Conservation (phyloP, 2,888 invertebrate species). For the Parascotia fuliginaria region DNA sequence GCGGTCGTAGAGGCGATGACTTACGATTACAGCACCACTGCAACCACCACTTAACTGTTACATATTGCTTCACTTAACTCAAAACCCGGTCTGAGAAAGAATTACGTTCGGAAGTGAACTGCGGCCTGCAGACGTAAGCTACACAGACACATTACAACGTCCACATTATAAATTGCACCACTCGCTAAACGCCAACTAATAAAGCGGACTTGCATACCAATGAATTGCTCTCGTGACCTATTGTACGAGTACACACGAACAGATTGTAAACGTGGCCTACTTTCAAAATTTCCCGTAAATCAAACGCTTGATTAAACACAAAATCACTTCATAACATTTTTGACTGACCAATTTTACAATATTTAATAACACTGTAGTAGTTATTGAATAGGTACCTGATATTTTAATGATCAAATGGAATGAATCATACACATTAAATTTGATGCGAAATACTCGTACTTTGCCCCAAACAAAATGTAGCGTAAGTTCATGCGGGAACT, state of each 20-base stretch:
- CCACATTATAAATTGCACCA: conserved; percentile 48
- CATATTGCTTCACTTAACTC: conserved; percentile 76
- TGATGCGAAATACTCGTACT: conserved; percentile 38
- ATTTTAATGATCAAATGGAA: conserved; percentile 30
- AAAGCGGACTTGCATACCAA: conserved; percentile 31
- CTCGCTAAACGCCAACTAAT: conserved; percentile 40
- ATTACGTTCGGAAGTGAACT: conserved; percentile 61
- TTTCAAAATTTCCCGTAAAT: neutral
- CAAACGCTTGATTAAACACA: neutral
- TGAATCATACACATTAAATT: conserved; percentile 31
- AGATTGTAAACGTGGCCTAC: conserved; percentile 19
- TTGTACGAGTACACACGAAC: conserved; percentile 18
- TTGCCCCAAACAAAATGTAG: conserved; percentile 49
- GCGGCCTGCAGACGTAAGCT: conserved; percentile 48
- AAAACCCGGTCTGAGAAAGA: conserved; percentile 65
- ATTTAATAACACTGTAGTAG: conserved; percentile 5
- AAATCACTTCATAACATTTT: neutral
- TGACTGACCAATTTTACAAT: conserved; percentile 8
- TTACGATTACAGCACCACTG: conserved; percentile 62
- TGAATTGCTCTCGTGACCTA: conserved; percentile 31
- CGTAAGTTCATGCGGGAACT: conserved; percentile 56
- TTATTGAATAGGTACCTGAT: conserved; percentile 6
- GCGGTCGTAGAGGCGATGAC: conserved; percentile 65
- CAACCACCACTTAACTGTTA: conserved; percentile 73
- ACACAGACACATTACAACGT: conserved; percentile 56